Evolutionary conservation across 2,113 vertebrate genomes (phyloP).

Genomic region (Sebastes schlegelii): DNA sequence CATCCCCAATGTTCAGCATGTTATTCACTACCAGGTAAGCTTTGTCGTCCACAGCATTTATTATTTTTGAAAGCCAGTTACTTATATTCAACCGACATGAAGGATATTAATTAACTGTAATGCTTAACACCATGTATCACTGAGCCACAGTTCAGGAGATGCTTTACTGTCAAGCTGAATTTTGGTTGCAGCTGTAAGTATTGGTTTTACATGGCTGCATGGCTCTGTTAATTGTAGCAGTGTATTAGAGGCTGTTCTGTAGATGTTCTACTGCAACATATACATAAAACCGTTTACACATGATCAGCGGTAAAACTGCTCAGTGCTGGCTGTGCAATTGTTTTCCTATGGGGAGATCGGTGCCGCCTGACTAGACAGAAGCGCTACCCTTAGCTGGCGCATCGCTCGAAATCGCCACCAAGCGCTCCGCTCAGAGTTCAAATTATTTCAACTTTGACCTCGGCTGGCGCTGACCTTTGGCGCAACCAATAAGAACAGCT

Average conservation of each 20-base stretch:
- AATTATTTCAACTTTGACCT: too few relatives aligned
- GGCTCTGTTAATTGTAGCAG: not conserved
- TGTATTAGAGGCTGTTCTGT: not conserved
- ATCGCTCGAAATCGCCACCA: too few relatives aligned
- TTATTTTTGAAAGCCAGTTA: not conserved
- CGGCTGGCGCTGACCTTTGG: too few relatives aligned
- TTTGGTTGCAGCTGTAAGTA: not conserved
- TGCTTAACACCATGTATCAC: not conserved
- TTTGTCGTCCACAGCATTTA: not conserved
- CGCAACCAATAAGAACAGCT: too few relatives aligned
- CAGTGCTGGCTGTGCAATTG: too few relatives aligned
- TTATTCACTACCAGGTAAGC: conserved; percentile 97
- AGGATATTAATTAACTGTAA: not conserved
- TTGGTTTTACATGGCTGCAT: not conserved
- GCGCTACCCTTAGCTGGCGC: too few relatives aligned
- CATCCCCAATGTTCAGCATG: conserved; percentile 95
- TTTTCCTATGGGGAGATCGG: too few relatives aligned
- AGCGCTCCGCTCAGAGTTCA: too few relatives aligned
- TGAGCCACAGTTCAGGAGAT: not conserved
- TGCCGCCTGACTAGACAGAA: too few relatives aligned
- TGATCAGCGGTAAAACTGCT: too few relatives aligned
- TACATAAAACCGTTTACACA: too few relatives aligned
- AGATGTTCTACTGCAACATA: not conserved
- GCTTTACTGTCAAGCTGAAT: not conserved
- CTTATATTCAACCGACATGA: not conserved